phyloP scores from a whole-genome alignment of 2,888 invertebrate genomes.

The Neoascia interrupta region DNA sequence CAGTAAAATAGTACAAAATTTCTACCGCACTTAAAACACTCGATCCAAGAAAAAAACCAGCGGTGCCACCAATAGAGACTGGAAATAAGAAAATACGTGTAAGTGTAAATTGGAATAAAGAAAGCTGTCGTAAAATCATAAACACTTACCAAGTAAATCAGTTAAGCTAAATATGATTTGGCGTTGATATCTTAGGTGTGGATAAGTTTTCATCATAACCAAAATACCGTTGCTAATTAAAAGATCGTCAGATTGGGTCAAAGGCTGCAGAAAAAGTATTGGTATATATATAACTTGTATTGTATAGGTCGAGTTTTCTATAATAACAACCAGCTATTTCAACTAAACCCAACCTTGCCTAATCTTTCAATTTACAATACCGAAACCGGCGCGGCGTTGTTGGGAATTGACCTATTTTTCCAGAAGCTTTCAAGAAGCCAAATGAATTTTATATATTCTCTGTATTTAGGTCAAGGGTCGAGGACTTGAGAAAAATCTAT shows the following conservation, averaged over 20 bases:
- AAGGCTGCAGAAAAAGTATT: background rate
- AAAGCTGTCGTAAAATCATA: background rate
- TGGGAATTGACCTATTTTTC: too few relatives aligned
- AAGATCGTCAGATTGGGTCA: constrained; percentile 4
- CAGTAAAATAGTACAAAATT: constrained; percentile 85
- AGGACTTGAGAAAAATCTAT: too few relatives aligned
- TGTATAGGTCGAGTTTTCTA: too few relatives aligned
- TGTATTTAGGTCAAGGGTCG: too few relatives aligned
- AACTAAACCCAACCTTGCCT: too few relatives aligned
- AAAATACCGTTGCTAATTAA: constrained; percentile 55
- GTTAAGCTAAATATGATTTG: constrained; percentile 78
- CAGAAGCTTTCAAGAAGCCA: too few relatives aligned
- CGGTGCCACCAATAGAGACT: constrained; percentile 90
- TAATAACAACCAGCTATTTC: too few relatives aligned
- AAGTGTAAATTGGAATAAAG: background rate
- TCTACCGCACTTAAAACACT: constrained; percentile 89
- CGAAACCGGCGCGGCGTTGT: too few relatives aligned
- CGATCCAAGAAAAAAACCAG: constrained; percentile 88
- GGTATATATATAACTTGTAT: background rate
- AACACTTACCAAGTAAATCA: constrained; percentile 76
- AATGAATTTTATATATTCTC: too few relatives aligned
- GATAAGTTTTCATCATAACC: constrained; percentile 73
- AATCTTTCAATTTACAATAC: too few relatives aligned
- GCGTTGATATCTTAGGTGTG: constrained; percentile 74
- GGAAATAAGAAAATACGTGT: constrained; percentile 70